Percentiles rank a stretch among this genome's conserved stretches.
phyloP scores from a whole-genome alignment of 1,140 invertebrate genomes.

The Pseudomyrmex sp. region DNA sequence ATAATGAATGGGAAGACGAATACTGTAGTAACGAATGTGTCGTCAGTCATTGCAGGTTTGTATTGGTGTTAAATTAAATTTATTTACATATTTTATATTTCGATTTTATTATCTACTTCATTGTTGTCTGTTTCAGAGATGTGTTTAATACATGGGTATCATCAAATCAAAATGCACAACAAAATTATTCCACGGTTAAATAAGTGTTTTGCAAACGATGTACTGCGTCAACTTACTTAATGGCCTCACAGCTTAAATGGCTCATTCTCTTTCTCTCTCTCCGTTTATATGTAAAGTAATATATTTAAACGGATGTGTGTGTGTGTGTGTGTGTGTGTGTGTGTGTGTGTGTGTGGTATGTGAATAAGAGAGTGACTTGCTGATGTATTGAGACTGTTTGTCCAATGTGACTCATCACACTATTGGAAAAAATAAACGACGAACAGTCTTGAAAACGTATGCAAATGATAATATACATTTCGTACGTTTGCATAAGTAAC shows the following conservation, averaged over 20 bases:
- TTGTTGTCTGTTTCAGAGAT: conserved; percentile 88
- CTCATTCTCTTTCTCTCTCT: conserved; percentile 10
- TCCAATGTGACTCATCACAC: conserved; percentile 30
- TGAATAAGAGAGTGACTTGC: conserved; percentile 46
- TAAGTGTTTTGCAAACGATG: conserved; percentile 77
- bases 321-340: conserved; percentile 63
- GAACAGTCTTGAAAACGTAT: conserved; percentile 16
- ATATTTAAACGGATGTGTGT: conserved; percentile 71
- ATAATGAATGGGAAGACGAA: conserved; percentile 98
- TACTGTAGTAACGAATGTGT: conserved; percentile 99
- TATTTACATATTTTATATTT: conserved; percentile 25
- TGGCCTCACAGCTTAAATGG: conserved; percentile 54
- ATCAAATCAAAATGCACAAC: conserved; percentile 90
- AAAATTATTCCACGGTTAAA: conserved; percentile 88
- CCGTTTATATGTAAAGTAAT: conserved; percentile 69
- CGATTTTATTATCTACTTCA: neutral
- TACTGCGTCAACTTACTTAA: conserved; percentile 57
- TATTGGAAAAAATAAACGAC: conserved; percentile 28
- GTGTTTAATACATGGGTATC: conserved; percentile 96
- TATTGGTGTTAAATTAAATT: conserved; percentile 70
- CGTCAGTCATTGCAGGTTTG: conserved; percentile 96
- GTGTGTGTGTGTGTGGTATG: conserved; percentile 53
- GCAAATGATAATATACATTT: conserved; percentile 35
- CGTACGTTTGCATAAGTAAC: neutral
- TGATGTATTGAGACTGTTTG: conserved; percentile 36